phyloP scores from a whole-genome alignment of 1,140 invertebrate species.

The Zaprionus inermis region DNA sequence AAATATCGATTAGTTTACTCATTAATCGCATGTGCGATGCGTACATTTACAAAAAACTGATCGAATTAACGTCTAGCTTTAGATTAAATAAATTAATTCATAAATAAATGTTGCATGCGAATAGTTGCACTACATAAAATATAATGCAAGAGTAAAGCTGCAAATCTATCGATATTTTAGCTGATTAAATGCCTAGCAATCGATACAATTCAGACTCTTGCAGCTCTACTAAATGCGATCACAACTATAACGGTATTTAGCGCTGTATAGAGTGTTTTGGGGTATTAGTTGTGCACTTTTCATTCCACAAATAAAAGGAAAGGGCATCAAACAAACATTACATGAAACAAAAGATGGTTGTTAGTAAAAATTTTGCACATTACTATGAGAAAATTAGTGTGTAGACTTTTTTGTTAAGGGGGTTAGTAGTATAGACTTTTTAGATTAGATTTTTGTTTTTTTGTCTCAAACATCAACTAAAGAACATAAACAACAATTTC shows the following conservation, averaged over 20 bases:
- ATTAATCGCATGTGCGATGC: background rate
- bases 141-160: constrained; percentile 22
- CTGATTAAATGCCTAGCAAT: background rate
- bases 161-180: background rate
- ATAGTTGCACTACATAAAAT: constrained; percentile 50
- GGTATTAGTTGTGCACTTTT: constrained; percentile 30
- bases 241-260: constrained; percentile 15
- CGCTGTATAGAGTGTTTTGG: constrained; percentile 12
- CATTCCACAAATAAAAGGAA: constrained; percentile 38
- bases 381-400: constrained; percentile 65
- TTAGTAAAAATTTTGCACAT: constrained; percentile 62
- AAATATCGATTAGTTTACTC: constrained; percentile 37
- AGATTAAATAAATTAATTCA: constrained; percentile 16
- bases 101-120: constrained; percentile 9
- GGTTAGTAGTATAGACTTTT: constrained; percentile 44
- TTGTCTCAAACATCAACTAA: constrained; percentile 61
- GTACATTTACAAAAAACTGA: background rate
- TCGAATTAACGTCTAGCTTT: constrained; percentile 34
- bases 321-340: constrained; percentile 47
- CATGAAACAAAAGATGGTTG: constrained; percentile 49
- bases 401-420: constrained; percentile 26
- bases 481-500: constrained; percentile 67
- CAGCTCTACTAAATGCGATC: background rate
- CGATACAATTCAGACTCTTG: background rate
- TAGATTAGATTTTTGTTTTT: constrained; percentile 34